A percentile compares a stretch with the other conserved stretches of the same genome.
Conservation (phyloP, 2,113 vertebrate species). For the Nematolebias whitei region DNA sequence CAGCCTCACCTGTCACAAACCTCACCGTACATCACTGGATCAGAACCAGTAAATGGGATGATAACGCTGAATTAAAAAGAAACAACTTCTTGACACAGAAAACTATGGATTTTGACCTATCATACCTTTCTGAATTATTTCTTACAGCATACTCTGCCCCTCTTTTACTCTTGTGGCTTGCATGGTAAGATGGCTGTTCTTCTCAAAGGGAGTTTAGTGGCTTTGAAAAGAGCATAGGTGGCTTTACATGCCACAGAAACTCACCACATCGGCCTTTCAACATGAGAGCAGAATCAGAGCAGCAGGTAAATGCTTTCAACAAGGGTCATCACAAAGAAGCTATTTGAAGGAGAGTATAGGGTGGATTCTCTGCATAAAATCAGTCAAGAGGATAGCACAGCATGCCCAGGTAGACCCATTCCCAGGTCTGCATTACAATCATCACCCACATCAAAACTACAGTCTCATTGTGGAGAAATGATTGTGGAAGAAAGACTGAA, state of each 20-base stretch:
- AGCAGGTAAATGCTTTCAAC: conserved; percentile 19
- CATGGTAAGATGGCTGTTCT: conserved; percentile 1
- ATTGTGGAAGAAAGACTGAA: background rate
- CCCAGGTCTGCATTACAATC: conserved; percentile 2
- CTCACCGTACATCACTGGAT: no score
- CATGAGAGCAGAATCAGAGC: conserved; percentile 12
- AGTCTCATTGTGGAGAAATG: background rate
- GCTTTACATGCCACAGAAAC: conserved; percentile 2
- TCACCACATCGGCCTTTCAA: background rate
- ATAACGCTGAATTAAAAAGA: background rate
- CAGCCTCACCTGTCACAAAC: no score
- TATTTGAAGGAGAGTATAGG: conserved; percentile 7
- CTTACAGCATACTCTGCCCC: background rate
- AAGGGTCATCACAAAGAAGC: conserved; percentile 12
- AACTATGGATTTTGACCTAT: background rate
- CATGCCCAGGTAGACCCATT: background rate
- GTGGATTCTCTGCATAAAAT: conserved; percentile 7
- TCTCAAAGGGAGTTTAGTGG: background rate
- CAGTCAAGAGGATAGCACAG: conserved; percentile 1
- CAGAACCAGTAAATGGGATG: no score
- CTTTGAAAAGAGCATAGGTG: conserved; percentile 7
- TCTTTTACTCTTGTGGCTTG: background rate
- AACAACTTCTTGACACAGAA: background rate
- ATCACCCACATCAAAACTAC: conserved; percentile 4
- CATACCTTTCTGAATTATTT: background rate